Evolutionary conservation across 1,140 invertebrate species (phyloP).

Genomic region (Anadara kagoshimensis): DNA sequence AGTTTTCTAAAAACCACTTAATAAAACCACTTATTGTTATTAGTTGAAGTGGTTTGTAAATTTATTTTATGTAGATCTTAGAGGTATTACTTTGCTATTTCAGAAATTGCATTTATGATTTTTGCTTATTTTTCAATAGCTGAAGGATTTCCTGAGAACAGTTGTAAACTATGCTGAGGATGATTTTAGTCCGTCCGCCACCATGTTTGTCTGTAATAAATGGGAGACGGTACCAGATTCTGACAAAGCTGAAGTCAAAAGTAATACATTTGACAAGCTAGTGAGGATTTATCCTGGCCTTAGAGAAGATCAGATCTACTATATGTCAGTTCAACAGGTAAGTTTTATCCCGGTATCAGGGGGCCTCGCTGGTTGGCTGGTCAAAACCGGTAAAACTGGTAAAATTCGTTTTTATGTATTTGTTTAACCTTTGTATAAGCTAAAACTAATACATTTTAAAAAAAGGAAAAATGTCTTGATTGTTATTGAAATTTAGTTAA

Average conservation of each 20-base stretch:
- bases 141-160: conserved; percentile 50
- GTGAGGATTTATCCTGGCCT: conserved; percentile 47
- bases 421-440: too few species aligned
- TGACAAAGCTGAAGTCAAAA: conserved; percentile 45
- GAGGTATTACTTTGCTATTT: neutral
- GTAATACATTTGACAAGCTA: conserved; percentile 46
- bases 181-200: conserved; percentile 50
- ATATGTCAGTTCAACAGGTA: conserved; percentile 54
- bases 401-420: too few species aligned
- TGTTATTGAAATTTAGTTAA: too few species aligned
- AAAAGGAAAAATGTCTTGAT: too few species aligned
- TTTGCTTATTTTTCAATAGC: conserved; percentile 16
- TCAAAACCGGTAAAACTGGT: too few species aligned
- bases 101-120: neutral
- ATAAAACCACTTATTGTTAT: neutral
- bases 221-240: conserved; percentile 53
- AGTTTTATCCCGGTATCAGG: neutral
- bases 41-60: neutral
- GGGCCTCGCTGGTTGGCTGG: too few species aligned
- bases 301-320: conserved; percentile 48
- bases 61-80: neutral
- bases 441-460: too few species aligned
- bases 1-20: neutral
- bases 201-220: conserved; percentile 67
- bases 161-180: conserved; percentile 46